phyloP scores from a whole-genome alignment of 2,797 vertebrate genomes.

The Anguilla pacifica region DNA sequence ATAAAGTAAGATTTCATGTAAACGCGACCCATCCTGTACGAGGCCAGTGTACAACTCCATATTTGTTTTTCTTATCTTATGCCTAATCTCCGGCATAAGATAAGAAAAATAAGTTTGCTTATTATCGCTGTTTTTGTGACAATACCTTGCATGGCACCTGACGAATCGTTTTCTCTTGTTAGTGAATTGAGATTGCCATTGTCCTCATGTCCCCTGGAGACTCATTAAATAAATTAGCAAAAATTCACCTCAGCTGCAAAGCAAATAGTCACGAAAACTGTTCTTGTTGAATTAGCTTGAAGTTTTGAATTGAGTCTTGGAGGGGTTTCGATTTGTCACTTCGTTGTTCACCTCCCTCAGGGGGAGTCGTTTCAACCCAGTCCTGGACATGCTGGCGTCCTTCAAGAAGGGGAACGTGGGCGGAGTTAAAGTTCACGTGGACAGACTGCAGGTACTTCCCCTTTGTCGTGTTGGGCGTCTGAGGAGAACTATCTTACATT shows the following conservation, averaged over 20 bases:
- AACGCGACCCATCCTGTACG: neutral
- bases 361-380: conserved; percentile 94
- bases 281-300: neutral
- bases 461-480: neutral
- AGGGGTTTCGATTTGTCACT: too few relatives aligned
- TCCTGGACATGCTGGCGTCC: conserved; percentile 94
- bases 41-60: neutral
- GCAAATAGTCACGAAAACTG: neutral
- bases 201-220: neutral
- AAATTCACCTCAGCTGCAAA: neutral
- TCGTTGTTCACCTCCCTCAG: conserved; percentile 60
- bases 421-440: conserved; percentile 95
- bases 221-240: neutral
- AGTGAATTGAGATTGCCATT: neutral
- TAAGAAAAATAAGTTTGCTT: neutral
- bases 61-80: neutral
- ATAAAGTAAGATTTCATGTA: conserved; percentile 80
- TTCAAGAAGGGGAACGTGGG: conserved; percentile 92
- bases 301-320: neutral
- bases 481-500: neutral
- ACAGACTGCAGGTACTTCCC: conserved; percentile 88
- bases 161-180: neutral
- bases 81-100: neutral
- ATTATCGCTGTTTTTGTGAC: neutral
- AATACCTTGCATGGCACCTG: neutral